Base-by-base conservation (phyloP, 2,113 vertebrate species). In the Mastomys natalensis region DNA sequence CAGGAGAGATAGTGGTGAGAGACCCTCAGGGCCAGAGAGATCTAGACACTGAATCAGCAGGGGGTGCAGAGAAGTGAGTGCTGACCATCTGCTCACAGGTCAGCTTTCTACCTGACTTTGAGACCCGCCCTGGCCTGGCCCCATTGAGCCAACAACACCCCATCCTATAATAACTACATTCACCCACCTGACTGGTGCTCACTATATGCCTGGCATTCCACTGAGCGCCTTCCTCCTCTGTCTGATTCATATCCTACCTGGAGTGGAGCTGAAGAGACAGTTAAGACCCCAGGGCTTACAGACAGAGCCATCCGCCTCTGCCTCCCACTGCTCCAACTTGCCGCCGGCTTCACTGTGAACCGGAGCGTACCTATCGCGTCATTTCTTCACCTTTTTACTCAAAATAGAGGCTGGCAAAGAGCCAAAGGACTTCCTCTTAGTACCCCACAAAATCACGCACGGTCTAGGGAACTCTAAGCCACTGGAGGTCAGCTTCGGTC, bases 401-500 rank as follows among this genome's bases (percentile, higher is more conserved):
- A 2, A 11, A 66, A 43, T 5, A 3, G n/a, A 81, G 40, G 19
- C 10, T 45, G 58, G 77, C 26, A 40, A 13, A 62, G 40, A 43
- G 43, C 73, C 21, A 1, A 8, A 5, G 17, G 31, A 55, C 89
- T 66, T n/a, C 34, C 78, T 31, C 53, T 2, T 2, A 29, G 58
- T 43, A 34, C 68, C 5, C 66, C 5, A 1, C 2, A 1, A 77
- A 45, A 0, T 29, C n/a, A 70, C 5, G 26, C n/a, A 70, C 5
- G 26, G 34, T 29, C 72, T 8, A 0, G 13, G 10, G 19, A 58
- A 22, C 58, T 5, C 3, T 1, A 1, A 22, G 53, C 1, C 29
- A 1, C 1, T 8, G 1, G 15, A 45, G 4, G 37, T 4, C 31
- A 0, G 9, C 80, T 78, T 31, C 0, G 0, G 68, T 5, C 22